Conservation (phyloP, 2,888 invertebrate species). For the Temnothorax unifasciatus region DNA sequence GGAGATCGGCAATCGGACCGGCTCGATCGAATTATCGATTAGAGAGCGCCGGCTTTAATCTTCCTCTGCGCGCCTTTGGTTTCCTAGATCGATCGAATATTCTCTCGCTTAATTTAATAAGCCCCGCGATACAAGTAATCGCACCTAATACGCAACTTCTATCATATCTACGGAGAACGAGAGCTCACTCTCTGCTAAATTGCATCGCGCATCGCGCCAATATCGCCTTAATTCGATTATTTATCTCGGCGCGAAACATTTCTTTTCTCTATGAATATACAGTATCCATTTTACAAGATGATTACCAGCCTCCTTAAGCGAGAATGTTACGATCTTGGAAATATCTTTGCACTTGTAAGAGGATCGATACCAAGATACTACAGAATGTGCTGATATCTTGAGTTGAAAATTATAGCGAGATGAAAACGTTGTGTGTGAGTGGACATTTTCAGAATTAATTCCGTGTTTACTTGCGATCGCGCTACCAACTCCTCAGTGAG, state of each 20-base stretch:
- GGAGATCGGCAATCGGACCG: conserved; percentile 57
- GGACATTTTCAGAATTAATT: conserved; percentile 1
- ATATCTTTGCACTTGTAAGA: not conserved
- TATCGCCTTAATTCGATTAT: conserved; percentile 34
- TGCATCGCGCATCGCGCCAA: not conserved
- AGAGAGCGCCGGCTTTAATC: conserved; percentile 60
- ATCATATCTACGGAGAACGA: conserved; percentile 4
- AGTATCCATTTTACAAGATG: not conserved
- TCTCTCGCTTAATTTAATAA: conserved; percentile 64
- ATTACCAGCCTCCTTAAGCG: not conserved
- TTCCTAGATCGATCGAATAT: conserved; percentile 62
- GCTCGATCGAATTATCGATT: conserved; percentile 74
- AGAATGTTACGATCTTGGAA: not conserved
- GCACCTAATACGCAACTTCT: conserved; percentile 16
- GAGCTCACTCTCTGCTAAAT: not conserved
- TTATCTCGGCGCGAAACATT: conserved; percentile 12
- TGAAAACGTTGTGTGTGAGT: not conserved
- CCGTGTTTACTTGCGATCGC: not conserved
- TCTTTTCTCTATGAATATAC: not conserved
- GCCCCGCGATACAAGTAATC: conserved; percentile 52
- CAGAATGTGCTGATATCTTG: not conserved
- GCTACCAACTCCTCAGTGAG: not conserved
- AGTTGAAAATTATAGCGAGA: not conserved
- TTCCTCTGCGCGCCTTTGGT: conserved; percentile 42
- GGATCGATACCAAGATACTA: not conserved